Conservation (phyloP, 30 jellyfish, hydroid and myxozoan genomes). For the Turritopsis rubra region DNA sequence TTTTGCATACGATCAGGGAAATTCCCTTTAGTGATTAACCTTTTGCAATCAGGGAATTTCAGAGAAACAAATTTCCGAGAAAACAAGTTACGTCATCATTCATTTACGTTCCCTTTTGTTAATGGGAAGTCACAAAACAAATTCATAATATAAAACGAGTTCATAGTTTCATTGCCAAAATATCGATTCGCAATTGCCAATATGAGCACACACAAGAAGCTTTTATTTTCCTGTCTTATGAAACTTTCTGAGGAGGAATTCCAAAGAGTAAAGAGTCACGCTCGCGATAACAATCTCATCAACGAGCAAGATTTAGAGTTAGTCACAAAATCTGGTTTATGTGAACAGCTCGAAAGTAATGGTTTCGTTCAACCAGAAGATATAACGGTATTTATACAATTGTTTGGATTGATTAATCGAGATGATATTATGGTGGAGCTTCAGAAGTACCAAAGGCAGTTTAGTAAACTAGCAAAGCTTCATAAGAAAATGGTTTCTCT, state of each 20-base stretch:
- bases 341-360: neutral
- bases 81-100: too few species aligned
- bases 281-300: neutral
- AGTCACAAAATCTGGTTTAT: neutral
- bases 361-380: neutral
- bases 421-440: neutral
- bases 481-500: neutral
- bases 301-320: neutral
- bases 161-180: too few species aligned
- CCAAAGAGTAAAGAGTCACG: neutral
- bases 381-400: neutral
- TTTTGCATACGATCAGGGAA: too few species aligned
- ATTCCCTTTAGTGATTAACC: too few species aligned
- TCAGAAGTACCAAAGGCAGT: neutral
- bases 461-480: neutral
- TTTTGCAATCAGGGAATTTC: too few species aligned
- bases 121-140: too few species aligned
- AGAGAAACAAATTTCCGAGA: too few species aligned
- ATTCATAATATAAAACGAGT: too few species aligned
- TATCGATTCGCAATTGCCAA: neutral
- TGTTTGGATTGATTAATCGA: constrained; percentile 8
- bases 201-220: neutral
- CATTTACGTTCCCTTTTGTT: too few species aligned
- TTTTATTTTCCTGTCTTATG: neutral
- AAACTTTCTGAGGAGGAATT: neutral